A percentile compares a stretch with the other conserved stretches of the same genome.
Conservation (phyloP, 2,888 invertebrate genomes). For the Chrysotoxum bicinctum region DNA sequence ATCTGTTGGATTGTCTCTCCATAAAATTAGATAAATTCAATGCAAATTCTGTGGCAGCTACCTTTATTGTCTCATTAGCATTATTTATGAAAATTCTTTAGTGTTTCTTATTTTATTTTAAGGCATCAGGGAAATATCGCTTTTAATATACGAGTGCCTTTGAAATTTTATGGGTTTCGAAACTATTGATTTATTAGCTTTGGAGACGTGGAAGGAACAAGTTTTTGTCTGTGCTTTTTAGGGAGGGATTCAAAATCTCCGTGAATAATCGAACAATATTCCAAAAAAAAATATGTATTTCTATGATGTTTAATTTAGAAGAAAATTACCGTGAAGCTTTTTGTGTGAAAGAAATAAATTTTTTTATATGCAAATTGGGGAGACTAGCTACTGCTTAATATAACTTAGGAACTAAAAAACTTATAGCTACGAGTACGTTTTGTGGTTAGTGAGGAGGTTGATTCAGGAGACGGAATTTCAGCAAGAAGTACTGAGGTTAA, state of each 20-base stretch:
- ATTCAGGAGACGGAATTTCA: too few relatives aligned
- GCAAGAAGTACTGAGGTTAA: too few relatives aligned
- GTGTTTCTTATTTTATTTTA: not conserved
- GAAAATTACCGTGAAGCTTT: not conserved
- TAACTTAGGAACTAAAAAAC: too few relatives aligned
- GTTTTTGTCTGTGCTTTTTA: not conserved
- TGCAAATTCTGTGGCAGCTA: slow-evolving; percentile 30
- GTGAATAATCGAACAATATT: slow-evolving; percentile 15
- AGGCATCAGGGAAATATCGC: slow-evolving; percentile 11
- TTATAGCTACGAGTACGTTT: too few relatives aligned
- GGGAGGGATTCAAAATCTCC: slow-evolving; percentile 11
- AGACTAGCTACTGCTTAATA: too few relatives aligned
- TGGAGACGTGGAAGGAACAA: not conserved
- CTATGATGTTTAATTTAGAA: not conserved
- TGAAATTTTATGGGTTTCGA: not conserved
- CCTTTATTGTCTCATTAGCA: slow-evolving; percentile 28
- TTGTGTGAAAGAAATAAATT: not conserved
- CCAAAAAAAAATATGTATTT: not conserved
- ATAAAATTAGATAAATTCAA: slow-evolving; percentile 32
- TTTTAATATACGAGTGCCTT: not conserved
- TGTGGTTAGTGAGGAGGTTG: too few relatives aligned
- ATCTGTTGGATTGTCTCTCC: slow-evolving; percentile 1
- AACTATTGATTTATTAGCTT: slow-evolving; percentile 33
- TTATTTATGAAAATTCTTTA: slow-evolving; percentile 47
- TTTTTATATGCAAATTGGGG: too few relatives aligned